Conservation (phyloP, 2,113 vertebrate species). For the Ictalurus punctatus region DNA sequence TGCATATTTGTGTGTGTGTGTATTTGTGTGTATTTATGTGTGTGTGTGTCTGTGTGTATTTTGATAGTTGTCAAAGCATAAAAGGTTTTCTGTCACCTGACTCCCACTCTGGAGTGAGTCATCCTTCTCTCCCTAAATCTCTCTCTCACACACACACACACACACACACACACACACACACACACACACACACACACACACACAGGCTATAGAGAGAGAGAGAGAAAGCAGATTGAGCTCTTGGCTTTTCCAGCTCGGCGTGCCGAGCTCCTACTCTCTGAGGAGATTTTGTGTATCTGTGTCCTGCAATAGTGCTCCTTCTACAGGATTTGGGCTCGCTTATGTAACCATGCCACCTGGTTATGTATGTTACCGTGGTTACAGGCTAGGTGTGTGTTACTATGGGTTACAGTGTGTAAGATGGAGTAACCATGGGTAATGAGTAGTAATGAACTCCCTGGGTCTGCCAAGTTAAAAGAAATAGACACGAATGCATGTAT, state of each 20-base stretch:
- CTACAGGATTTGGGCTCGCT: slow-evolving; percentile 28
- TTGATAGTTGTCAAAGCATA: slow-evolving; percentile 28
- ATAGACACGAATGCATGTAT: background rate
- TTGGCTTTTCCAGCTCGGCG: slow-evolving; percentile 18
- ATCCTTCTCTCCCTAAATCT: slow-evolving; percentile 8
- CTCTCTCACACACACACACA: background rate
- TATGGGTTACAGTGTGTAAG: slow-evolving; percentile 46
- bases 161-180: slow-evolving; percentile 11
- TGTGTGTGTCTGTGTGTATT: background rate
- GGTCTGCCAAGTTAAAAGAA: background rate
- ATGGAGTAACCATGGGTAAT: slow-evolving; percentile 35
- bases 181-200: slow-evolving; percentile 12
- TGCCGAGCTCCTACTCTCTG: slow-evolving; percentile 14
- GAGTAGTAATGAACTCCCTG: background rate
- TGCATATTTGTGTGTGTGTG: background rate
- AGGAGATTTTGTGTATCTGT: slow-evolving; percentile 29
- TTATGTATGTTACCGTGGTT: slow-evolving; percentile 20
- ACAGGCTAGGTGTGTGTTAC: slow-evolving; percentile 27
- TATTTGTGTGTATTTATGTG: background rate
- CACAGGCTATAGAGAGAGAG: slow-evolving; percentile 3
- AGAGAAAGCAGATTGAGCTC: slow-evolving; percentile 36
- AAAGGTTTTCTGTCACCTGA: slow-evolving; percentile 34
- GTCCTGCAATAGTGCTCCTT: slow-evolving; percentile 20
- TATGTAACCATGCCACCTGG: slow-evolving; percentile 28
- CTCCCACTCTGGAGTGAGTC: slow-evolving; percentile 28